These are phyloP conservation scores for Haplochromis vanheusdeni DNA, from an alignment of 2,113 vertebrate genomes.

Conservation along the genomic window DNA sequence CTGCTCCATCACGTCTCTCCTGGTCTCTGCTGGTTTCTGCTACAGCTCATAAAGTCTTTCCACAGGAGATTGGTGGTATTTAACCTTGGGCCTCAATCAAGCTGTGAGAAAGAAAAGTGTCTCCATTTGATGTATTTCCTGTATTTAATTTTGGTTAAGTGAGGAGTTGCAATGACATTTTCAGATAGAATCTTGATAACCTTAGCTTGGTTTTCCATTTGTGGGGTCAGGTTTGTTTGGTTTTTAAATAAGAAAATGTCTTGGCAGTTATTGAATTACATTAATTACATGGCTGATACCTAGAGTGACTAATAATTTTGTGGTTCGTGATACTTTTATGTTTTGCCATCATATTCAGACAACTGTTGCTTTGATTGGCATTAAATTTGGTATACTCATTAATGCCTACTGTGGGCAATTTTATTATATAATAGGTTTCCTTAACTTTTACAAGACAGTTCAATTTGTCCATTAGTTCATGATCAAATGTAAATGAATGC, in stretches of 20 bases:
- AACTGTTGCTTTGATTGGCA: not conserved
- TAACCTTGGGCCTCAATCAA: slow-evolving; percentile 8
- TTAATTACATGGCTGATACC: not conserved
- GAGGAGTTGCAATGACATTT: not conserved
- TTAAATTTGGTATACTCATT: not conserved
- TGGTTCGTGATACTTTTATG: not conserved
- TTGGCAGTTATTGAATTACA: not conserved
- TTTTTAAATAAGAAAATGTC: not conserved
- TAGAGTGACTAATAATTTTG: not conserved
- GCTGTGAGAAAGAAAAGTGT: slow-evolving; percentile 6
- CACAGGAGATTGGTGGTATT: not conserved
- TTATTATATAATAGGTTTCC: not conserved
- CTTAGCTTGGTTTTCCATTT: not conserved
- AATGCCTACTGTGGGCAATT: not conserved
- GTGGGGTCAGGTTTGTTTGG: not conserved
- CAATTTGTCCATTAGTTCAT: not conserved
- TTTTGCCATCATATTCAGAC: not conserved
- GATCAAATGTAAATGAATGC: not conserved
- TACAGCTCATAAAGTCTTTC: slow-evolving; percentile 35
- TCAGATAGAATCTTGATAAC: not conserved
- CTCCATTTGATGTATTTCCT: slow-evolving; percentile 14
- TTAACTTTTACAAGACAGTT: not conserved
- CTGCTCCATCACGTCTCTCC: not conserved
- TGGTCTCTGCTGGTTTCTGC: not conserved
- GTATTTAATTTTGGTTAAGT: not conserved